Evolutionary conservation across 2,888 invertebrate genomes (phyloP).

Genomic region (Terebella lapidaria): DNA sequence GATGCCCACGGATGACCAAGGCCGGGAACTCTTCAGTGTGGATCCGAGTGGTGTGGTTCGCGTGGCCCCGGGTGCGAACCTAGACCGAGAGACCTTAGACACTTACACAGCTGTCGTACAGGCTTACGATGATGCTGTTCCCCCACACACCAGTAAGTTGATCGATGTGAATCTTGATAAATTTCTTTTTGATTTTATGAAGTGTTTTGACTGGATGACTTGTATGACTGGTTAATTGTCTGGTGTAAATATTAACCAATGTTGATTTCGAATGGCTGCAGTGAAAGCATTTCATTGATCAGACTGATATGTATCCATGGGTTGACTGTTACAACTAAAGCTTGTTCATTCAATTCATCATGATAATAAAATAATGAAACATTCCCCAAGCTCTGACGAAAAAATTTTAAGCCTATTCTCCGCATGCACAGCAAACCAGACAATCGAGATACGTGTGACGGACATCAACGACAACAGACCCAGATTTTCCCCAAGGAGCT

Average conservation of each 20-base stretch:
- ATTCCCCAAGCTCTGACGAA: not conserved
- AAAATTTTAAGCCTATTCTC: too few species aligned
- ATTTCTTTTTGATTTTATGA: not conserved
- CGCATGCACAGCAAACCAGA: not conserved
- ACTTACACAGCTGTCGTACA: not conserved
- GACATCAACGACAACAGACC: slow-evolving; percentile 1
- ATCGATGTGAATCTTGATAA: not conserved
- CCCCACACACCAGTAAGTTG: not conserved
- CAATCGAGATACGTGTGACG: not conserved
- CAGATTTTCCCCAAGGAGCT: not conserved
- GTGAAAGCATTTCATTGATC: too few species aligned
- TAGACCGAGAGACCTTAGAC: not conserved
- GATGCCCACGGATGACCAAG: not conserved
- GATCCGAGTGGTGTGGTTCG: not conserved
- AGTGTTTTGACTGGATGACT: too few species aligned
- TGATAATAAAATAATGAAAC: not conserved
- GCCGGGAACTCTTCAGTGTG: not conserved
- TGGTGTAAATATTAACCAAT: not conserved
- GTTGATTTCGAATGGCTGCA: too few species aligned
- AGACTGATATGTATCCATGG: too few species aligned
- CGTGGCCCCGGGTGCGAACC: not conserved
- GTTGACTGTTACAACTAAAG: too few species aligned
- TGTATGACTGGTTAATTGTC: too few species aligned
- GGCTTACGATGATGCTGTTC: not conserved
- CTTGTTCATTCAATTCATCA: too few species aligned